phyloP scores from a whole-genome alignment of 2,797 vertebrate genomes.

The Paratrypauchen microcephalus region DNA sequence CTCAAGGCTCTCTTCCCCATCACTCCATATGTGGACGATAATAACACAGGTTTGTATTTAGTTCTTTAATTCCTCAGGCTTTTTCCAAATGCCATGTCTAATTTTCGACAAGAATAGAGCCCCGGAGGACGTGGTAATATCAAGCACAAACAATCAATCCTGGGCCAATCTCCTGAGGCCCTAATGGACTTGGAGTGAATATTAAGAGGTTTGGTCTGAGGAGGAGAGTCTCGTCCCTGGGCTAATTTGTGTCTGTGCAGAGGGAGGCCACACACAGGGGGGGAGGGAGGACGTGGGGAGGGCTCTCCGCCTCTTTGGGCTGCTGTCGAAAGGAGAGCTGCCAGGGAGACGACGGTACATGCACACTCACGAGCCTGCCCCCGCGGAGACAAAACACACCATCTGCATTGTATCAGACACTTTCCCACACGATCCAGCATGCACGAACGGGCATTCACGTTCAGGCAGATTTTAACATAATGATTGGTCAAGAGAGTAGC shows the following conservation, averaged over 20 bases:
- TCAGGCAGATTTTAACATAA: not conserved
- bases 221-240: constrained; percentile 71
- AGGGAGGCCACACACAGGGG: constrained; percentile 76
- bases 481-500: constrained; percentile 11
- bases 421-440: constrained; percentile 19
- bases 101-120: constrained; percentile 68
- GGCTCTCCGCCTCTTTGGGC: constrained; percentile 65
- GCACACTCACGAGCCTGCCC: constrained; percentile 43
- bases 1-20: constrained; percentile 50
- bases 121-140: constrained; percentile 76
- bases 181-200: constrained; percentile 81
- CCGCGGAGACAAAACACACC: constrained; percentile 33
- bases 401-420: constrained; percentile 33
- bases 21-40: constrained; percentile 46
- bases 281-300: too few species aligned
- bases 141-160: constrained; percentile 83
- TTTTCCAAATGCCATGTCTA: constrained; percentile 68
- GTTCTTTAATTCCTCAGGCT: constrained; percentile 70
- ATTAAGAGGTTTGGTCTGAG: constrained; percentile 78
- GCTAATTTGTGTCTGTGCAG: constrained; percentile 78
- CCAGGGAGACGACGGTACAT: constrained; percentile 57
- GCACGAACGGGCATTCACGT: not conserved
- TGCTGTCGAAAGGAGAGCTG: constrained; percentile 65
- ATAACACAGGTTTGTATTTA: constrained; percentile 66
- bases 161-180: constrained; percentile 72